phyloP scores from a whole-genome alignment of 2,888 invertebrate species.

The Galeruca laticollis region DNA sequence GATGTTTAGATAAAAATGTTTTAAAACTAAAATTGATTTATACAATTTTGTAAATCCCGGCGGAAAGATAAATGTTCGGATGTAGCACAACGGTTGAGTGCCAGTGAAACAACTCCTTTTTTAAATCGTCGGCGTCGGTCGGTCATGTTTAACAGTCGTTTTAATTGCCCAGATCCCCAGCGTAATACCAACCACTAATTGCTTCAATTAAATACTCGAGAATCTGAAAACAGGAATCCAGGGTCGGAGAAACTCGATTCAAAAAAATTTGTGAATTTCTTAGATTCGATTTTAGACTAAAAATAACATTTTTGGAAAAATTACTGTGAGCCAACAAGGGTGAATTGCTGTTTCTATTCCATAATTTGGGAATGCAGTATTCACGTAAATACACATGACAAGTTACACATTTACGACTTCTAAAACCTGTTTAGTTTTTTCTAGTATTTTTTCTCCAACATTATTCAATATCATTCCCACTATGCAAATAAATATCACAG shows the following conservation, averaged over 20 bases:
- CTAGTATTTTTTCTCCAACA: no score
- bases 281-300: no score
- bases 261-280: not conserved
- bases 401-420: no score
- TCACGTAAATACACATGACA: no score
- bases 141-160: conserved; percentile 37
- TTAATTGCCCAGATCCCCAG: conserved; percentile 42
- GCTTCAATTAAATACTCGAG: conserved; percentile 43
- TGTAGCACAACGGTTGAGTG: conserved; percentile 18
- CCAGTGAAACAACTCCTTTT: conserved; percentile 30
- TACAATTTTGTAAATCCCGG: conserved; percentile 5
- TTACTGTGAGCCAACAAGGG: no score
- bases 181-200: conserved; percentile 43
- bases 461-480: no score
- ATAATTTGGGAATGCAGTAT: no score
- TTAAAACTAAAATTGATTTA: conserved; percentile 11
- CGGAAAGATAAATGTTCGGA: conserved; percentile 24
- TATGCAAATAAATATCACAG: no score
- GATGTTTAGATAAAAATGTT: not conserved
- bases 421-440: no score
- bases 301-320: no score
- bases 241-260: conserved; percentile 12
- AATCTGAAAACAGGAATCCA: conserved; percentile 38
- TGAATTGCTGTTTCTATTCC: no score
- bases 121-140: conserved; percentile 17